phyloP scores from a whole-genome alignment of 2,888 invertebrate species.

The Noctua comes region DNA sequence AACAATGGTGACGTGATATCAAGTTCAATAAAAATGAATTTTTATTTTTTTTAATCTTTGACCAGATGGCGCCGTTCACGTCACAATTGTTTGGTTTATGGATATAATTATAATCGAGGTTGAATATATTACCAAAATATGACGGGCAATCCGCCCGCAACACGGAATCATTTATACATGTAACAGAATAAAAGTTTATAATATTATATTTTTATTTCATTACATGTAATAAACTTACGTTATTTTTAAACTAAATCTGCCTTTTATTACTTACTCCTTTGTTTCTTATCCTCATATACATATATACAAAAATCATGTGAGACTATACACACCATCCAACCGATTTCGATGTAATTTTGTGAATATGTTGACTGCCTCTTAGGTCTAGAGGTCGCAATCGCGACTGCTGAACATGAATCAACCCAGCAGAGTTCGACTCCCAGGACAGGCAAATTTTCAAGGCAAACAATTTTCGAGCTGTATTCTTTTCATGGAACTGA shows the following conservation, averaged over 20 bases:
- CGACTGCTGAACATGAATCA: too few relatives aligned
- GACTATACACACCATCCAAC: too few relatives aligned
- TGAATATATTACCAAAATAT: constrained; percentile 72
- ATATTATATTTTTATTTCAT: constrained; percentile 88
- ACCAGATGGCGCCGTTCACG: constrained; percentile 64
- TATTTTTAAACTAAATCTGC: constrained; percentile 87
- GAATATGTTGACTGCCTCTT: too few relatives aligned
- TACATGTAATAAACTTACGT: constrained; percentile 90
- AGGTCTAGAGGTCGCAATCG: too few relatives aligned
- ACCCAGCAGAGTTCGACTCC: too few relatives aligned
- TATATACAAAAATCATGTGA: too few relatives aligned
- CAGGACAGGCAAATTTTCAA: too few relatives aligned
- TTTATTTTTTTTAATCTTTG: constrained; percentile 62
- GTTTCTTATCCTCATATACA: neutral
- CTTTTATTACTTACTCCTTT: constrained; percentile 70
- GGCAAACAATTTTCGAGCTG: too few relatives aligned
- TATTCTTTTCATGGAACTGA: too few relatives aligned
- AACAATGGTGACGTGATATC: constrained; percentile 74
- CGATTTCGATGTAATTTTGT: too few relatives aligned
- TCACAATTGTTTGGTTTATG: constrained; percentile 69
- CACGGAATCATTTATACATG: constrained; percentile 80
- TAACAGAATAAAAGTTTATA: constrained; percentile 86
- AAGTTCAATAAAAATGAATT: constrained; percentile 45
- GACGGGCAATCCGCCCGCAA: constrained; percentile 61
- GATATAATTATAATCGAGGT: constrained; percentile 67